These are phyloP conservation scores for Colistium nudipinnis DNA, from an alignment of 2,113 vertebrate species.

Conservation along the genomic window DNA sequence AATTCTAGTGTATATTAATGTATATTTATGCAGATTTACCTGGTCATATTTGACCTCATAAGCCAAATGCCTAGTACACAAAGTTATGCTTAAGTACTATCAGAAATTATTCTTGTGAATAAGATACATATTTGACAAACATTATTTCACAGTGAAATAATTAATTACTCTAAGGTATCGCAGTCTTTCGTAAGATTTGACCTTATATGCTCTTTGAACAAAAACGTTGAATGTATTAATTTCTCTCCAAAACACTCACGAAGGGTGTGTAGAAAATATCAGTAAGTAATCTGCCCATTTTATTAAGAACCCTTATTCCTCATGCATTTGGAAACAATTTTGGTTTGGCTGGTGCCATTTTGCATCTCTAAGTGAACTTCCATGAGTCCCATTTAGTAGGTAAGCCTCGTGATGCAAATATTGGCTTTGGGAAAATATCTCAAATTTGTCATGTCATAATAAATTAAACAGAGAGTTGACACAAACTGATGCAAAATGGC, in stretches of 20 bases:
- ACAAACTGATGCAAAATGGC: conserved; percentile 66
- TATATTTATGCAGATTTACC: background rate
- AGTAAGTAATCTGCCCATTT: conserved; percentile 84
- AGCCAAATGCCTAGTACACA: too few species aligned
- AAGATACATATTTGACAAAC: background rate
- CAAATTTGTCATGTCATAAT: background rate
- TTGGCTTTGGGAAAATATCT: conserved; percentile 1
- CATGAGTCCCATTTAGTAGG: background rate
- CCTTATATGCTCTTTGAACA: conserved; percentile 43
- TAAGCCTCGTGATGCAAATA: conserved; percentile 1
- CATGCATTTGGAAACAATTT: conserved; percentile 45
- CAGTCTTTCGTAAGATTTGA: conserved; percentile 16
- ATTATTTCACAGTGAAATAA: background rate
- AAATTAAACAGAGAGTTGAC: conserved; percentile 16
- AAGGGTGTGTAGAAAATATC: conserved; percentile 89
- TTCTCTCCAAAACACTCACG: conserved; percentile 88
- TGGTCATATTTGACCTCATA: background rate
- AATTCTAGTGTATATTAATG: too few species aligned
- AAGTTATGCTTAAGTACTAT: too few species aligned
- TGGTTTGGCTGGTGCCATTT: conserved; percentile 59
- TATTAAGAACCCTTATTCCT: conserved; percentile 38
- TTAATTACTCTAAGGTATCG: background rate
- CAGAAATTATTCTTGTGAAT: background rate
- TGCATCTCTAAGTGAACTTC: conserved; percentile 53
- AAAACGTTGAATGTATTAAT: conserved; percentile 84